Conservation (phyloP, 2,888 invertebrate genomes). For the Allacma fusca region DNA sequence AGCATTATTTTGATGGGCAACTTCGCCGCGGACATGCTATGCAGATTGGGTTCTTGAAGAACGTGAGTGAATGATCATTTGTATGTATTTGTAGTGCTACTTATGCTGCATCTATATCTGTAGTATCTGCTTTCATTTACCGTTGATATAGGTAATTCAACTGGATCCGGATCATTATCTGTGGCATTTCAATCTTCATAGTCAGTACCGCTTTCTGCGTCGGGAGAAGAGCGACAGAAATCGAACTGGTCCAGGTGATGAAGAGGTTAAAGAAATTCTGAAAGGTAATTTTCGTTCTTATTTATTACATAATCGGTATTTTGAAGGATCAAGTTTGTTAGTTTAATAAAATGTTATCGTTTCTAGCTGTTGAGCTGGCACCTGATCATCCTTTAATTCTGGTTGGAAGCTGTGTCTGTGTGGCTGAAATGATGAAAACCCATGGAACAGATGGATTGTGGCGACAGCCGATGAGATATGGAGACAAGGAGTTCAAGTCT, state of each 20-base stretch:
- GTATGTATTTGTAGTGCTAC: neutral
- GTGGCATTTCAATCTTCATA: slow-evolving; percentile 40
- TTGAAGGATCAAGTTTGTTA: too few species aligned
- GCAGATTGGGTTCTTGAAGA: slow-evolving; percentile 21
- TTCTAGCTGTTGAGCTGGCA: slow-evolving; percentile 35
- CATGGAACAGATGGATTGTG: slow-evolving; percentile 14
- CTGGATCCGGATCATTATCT: slow-evolving; percentile 45
- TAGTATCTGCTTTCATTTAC: neutral
- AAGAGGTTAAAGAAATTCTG: slow-evolving; percentile 32
- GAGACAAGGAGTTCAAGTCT: slow-evolving; percentile 28
- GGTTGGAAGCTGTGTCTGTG: slow-evolving; percentile 31
- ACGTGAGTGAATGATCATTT: slow-evolving; percentile 18
- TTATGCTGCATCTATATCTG: neutral
- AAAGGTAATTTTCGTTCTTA: slow-evolving; percentile 21
- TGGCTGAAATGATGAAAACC: slow-evolving; percentile 37
- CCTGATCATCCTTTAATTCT: slow-evolving; percentile 45
- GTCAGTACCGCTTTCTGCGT: slow-evolving; percentile 28
- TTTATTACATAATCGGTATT: too few species aligned
- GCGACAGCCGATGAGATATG: slow-evolving; percentile 21
- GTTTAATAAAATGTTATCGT: neutral
- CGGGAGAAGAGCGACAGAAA: neutral
- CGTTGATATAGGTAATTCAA: slow-evolving; percentile 36
- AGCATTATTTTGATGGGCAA: slow-evolving; percentile 43
- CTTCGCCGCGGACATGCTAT: neutral
- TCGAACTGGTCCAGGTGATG: neutral